Evolutionary conservation across 30 jellyfish, hydroid and myxozoan species (phyloP).

Genomic region (Turritopsis dohrnii): DNA sequence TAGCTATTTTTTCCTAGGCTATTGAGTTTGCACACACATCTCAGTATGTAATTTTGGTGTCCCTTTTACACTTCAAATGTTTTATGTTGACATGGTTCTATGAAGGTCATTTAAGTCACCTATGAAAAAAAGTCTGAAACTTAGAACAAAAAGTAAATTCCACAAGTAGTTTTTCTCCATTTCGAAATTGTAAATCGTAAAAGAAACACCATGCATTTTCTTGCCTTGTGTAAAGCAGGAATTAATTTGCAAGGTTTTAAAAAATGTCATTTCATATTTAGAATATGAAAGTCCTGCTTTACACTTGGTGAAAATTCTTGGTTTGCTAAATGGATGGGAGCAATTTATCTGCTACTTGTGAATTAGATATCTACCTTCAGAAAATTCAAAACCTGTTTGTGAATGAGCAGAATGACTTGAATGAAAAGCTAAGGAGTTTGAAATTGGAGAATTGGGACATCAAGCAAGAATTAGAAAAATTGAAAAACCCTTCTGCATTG

Average conservation of each 20-base stretch:
- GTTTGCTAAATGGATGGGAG: neutral
- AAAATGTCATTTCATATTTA: neutral
- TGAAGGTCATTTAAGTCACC: no score
- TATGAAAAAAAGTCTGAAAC: no score
- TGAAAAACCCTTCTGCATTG: neutral
- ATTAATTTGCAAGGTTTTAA: neutral
- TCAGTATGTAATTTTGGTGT: no score
- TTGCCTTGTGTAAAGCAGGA: constrained; percentile 13
- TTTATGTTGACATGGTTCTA: no score
- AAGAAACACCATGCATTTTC: neutral
- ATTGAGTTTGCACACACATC: no score
- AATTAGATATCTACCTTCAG: neutral
- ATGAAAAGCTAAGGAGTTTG: neutral
- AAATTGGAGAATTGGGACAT: neutral
- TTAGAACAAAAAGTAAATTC: no score
- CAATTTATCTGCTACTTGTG: neutral
- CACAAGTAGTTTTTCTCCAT: no score
- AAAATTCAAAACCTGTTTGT: neutral
- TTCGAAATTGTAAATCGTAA: no score
- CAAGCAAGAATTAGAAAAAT: neutral
- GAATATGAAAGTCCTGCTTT: constrained; percentile 16
- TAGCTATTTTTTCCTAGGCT: no score
- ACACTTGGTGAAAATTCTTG: constrained; percentile 3
- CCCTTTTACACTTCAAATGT: no score
- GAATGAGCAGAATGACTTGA: neutral